Evolutionary conservation across 1,140 invertebrate species (phyloP).

Genomic region (Pentalonia nigronervosa): DNA sequence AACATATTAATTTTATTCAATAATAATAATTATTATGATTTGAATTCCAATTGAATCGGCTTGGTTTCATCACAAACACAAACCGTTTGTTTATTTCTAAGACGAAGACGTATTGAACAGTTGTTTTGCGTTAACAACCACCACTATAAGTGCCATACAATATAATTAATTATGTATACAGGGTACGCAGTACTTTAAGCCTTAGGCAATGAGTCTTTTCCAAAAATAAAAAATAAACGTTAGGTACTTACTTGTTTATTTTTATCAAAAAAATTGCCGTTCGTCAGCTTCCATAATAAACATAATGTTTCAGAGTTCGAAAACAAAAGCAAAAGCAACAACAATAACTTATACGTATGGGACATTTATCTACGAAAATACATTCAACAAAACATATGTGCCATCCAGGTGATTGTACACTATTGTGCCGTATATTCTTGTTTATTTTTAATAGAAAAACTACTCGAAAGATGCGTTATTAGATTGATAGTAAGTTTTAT

Average conservation of each 20-base stretch:
- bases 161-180: too few relatives aligned
- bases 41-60: background rate
- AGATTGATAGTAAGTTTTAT: background rate
- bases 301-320: background rate
- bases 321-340: background rate
- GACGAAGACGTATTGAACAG: background rate
- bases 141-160: background rate
- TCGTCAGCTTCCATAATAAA: background rate
- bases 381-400: background rate
- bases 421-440: background rate
- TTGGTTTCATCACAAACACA: background rate
- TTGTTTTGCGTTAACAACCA: background rate
- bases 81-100: background rate
- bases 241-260: background rate
- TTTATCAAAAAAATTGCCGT: background rate
- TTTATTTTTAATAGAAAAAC: background rate
- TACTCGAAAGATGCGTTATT: background rate
- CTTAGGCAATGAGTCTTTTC: too few relatives aligned
- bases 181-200: too few relatives aligned
- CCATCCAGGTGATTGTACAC: too few relatives aligned
- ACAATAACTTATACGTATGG: background rate
- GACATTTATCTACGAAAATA: background rate
- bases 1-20: too few relatives aligned
- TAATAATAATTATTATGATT: background rate
- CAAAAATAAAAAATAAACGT: background rate